Evolutionary conservation across 2,797 vertebrate genomes (phyloP).

Genomic region (Crocodylus rhombifer): DNA sequence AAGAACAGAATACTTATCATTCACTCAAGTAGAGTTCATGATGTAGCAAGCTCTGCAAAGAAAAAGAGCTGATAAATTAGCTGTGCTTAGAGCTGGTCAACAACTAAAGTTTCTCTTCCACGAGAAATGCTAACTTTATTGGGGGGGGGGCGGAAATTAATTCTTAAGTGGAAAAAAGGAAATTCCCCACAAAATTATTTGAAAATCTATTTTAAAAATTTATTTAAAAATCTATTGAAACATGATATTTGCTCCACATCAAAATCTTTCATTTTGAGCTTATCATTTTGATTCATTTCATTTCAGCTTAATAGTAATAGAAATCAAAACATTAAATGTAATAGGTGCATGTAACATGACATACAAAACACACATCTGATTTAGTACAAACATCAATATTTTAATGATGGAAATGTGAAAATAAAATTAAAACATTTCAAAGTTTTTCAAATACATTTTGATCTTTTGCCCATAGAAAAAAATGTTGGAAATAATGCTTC

Average conservation of each 20-base stretch:
- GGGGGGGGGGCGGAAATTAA: not conserved
- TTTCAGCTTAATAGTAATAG: slow-evolving; percentile 1
- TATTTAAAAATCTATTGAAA: not conserved
- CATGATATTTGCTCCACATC: not conserved
- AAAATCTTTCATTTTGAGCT: not conserved
- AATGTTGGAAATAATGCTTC: not conserved
- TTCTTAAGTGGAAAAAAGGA: not conserved
- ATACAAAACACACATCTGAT: accelerated
- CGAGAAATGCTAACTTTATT: slow-evolving; percentile 32
- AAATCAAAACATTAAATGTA: not conserved
- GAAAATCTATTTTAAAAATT: not conserved
- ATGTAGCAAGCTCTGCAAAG: slow-evolving; percentile 42
- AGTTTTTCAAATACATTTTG: not conserved
- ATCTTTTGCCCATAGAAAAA: not conserved
- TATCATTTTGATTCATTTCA: not conserved
- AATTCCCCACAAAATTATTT: not conserved
- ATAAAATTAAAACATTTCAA: not conserved
- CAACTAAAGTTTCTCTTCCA: not conserved
- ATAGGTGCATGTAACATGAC: not conserved
- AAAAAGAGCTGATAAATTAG: slow-evolving; percentile 13
- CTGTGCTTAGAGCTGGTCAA: not conserved
- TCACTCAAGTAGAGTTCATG: slow-evolving; percentile 21
- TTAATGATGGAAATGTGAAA: not conserved
- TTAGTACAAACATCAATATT: not conserved
- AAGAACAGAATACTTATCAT: slow-evolving; percentile 13